phyloP scores from a whole-genome alignment of 2,113 vertebrate species.

The Hippocampus abdominalis region DNA sequence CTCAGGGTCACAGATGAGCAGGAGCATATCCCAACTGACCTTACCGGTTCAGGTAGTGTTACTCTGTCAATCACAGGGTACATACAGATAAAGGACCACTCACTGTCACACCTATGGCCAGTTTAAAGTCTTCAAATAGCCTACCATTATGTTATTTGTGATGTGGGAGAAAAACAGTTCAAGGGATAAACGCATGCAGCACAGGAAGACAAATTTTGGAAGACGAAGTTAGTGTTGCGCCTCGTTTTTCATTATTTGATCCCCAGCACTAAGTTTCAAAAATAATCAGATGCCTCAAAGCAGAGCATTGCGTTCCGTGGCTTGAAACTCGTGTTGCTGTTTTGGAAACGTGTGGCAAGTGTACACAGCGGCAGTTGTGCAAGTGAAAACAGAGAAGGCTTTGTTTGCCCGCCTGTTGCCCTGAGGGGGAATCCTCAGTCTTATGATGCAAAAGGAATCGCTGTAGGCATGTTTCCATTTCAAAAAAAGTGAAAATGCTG shows the following conservation, averaged over 20 bases:
- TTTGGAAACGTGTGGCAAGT: conserved; percentile 10
- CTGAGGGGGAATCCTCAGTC: conserved; percentile 39
- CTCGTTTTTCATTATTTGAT: not conserved
- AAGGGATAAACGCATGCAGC: no score
- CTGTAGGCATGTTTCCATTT: conserved; percentile 2
- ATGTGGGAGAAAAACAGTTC: not conserved
- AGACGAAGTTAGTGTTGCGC: not conserved
- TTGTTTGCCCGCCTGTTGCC: conserved; percentile 29
- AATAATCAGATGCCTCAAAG: not conserved
- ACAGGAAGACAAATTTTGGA: not conserved
- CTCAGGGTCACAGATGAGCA: not conserved
- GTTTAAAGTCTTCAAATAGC: no score
- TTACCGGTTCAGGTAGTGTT: not conserved
- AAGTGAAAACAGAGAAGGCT: conserved; percentile 36
- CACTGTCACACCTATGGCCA: no score
- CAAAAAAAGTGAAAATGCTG: not conserved
- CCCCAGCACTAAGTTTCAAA: not conserved
- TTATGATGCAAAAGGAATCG: conserved; percentile 38
- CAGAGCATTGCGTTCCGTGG: not conserved
- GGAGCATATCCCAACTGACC: not conserved
- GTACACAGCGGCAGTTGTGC: conserved; percentile 27
- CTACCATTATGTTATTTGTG: no score
- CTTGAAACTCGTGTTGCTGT: conserved; percentile 1
- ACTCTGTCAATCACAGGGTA: not conserved
- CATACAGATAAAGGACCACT: not conserved